These are phyloP conservation scores for Phrixothrix hirtus DNA, from an alignment of 2,888 invertebrate genomes.

Conservation along the genomic window DNA sequence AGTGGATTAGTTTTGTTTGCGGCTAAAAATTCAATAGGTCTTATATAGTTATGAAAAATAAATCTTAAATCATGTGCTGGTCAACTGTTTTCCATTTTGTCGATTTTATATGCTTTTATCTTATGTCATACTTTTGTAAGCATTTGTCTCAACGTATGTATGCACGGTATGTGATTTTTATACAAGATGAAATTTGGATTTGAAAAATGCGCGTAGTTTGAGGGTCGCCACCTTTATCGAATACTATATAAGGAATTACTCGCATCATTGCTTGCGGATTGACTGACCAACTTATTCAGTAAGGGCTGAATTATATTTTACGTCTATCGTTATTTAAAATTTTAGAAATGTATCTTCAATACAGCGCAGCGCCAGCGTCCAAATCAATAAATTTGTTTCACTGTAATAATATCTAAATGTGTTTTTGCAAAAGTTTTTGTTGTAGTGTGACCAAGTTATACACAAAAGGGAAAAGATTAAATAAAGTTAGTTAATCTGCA, in stretches of 20 bases:
- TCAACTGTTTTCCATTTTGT: no score
- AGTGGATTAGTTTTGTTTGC: no score
- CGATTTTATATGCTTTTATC: not conserved
- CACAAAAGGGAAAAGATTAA: conserved; percentile 15
- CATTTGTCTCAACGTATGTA: conserved; percentile 7
- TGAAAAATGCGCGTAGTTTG: conserved; percentile 9
- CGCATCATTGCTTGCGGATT: conserved; percentile 19
- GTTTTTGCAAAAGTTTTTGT: no score
- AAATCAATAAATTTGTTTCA: no score
- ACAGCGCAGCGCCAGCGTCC: no score
- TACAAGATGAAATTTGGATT: conserved; percentile 8
- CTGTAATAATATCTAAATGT: no score
- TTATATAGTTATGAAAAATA: no score
- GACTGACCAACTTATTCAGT: conserved; percentile 17
- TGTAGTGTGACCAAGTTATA: no score
- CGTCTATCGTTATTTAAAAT: not conserved
- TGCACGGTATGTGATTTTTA: conserved; percentile 12
- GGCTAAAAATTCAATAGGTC: no score
- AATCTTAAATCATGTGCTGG: no score
- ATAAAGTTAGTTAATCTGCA: conserved; percentile 11
- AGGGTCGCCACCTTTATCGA: conserved; percentile 18
- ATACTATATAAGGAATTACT: conserved; percentile 15
- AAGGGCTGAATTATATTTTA: no score
- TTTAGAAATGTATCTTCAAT: not conserved
- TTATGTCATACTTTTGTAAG: not conserved